Evolutionary conservation across 2,888 invertebrate genomes (phyloP).

Genomic region (Bruchidius siliquastri): DNA sequence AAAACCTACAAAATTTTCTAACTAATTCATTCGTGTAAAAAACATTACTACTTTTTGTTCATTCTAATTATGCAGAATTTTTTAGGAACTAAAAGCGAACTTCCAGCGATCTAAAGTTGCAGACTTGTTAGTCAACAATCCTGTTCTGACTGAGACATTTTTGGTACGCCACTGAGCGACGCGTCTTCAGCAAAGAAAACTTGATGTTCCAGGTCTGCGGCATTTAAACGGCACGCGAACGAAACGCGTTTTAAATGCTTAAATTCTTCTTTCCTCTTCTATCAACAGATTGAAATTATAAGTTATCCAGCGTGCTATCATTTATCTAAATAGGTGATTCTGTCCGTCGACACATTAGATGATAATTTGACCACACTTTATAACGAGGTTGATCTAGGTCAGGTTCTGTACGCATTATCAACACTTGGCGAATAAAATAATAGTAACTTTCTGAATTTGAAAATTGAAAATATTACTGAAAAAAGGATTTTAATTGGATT

Average conservation of each 20-base stretch:
- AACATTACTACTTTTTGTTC: too few species aligned
- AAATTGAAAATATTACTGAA: too few species aligned
- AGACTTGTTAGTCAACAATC: too few species aligned
- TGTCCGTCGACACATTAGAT: neutral
- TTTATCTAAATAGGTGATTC: neutral
- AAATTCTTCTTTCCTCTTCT: constrained; percentile 5
- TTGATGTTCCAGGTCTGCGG: constrained; percentile 7
- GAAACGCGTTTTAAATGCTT: constrained; percentile 25
- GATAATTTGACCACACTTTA: neutral
- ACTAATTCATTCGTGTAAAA: too few species aligned
- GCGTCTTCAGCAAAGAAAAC: constrained; percentile 7
- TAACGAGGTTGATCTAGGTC: neutral
- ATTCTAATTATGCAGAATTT: too few species aligned
- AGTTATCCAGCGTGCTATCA: neutral
- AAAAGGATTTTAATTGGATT: too few species aligned
- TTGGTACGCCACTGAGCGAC: neutral
- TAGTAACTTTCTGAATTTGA: too few species aligned
- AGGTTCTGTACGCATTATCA: neutral
- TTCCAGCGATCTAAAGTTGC: too few species aligned
- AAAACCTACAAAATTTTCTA: too few species aligned
- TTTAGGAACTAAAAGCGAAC: too few species aligned
- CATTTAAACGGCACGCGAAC: constrained; percentile 22
- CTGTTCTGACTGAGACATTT: neutral
- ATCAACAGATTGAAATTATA: neutral
- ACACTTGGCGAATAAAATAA: too few species aligned